Evolutionary conservation across 2,797 vertebrate species (phyloP), one percentile per base, ranked within the genome.

Genomic region (Chaenodraco wilsoni): DNA sequence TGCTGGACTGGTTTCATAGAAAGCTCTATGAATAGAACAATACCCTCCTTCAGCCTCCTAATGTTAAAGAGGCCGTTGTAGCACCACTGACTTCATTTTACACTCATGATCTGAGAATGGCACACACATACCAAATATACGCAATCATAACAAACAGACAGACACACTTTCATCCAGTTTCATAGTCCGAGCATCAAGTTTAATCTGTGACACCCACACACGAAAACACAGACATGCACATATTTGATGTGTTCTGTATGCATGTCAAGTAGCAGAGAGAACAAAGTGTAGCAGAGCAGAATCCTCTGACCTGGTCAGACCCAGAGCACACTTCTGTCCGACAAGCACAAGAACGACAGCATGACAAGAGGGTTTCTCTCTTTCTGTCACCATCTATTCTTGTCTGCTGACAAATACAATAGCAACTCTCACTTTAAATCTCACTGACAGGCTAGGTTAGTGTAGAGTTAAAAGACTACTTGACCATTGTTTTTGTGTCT

Each of bases 1-100:
- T 79, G 76, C 82, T 86, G 87, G 74, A 87, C 87, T 83, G 60
- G 74, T 92, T 91, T 91, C 81, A 88, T 90, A 82, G 81, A 75
- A 78, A 79, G 79, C 88, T 88, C 89, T 89, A 89, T 91, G 91
- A 94, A 92, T 91, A 93, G 92, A 92, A 92, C 89, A 93, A 94
- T 91, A 85, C 78, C 55, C 83, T 89, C 88, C 87, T 92, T 92
- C 88, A 91, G 86, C 71, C 78, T 85, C 67, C 84, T 81, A 86
- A 91, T 89, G 89, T 87, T 91, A 83, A 90, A 79, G 91, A 91
- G 86, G 90, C 88, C 85, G 66, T 76, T 73, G 81, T 82, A 80
- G 69, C 83, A 81, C 91, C 86, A 87, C 86, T 88, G 89, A 93
- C 91, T 92, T 93, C 83, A 84, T 92, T 89, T 93, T 90, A 84